A percentile compares a stretch with the other conserved stretches of the same genome.
Evolutionary conservation across 2,888 invertebrate genomes (phyloP).

Genomic region (Actias luna): DNA sequence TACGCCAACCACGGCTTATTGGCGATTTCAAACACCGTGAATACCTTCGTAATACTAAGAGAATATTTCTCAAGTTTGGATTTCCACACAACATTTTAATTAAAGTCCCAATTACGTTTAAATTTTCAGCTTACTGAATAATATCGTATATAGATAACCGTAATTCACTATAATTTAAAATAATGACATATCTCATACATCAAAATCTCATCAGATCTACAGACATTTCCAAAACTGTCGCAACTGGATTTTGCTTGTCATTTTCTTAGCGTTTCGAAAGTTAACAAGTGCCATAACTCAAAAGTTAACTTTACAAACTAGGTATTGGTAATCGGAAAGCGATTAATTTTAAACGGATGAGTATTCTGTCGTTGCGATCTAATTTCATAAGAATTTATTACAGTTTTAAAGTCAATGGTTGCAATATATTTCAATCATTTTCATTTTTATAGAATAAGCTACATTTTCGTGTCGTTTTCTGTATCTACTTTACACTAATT

Average conservation of each 20-base stretch:
- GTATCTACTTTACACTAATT: too few species aligned
- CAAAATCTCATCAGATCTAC: conserved; percentile 10
- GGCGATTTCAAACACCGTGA: background rate
- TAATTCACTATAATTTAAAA: background rate
- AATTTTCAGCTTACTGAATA: background rate
- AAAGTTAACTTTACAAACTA: conserved; percentile 53
- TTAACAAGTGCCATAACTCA: conserved; percentile 54
- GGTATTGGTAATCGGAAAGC: conserved; percentile 56
- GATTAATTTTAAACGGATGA: conserved; percentile 61
- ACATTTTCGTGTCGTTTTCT: too few species aligned
- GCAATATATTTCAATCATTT: background rate
- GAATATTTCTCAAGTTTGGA: background rate
- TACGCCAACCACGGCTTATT: background rate
- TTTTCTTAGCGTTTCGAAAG: conserved; percentile 14
- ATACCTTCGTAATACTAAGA: background rate
- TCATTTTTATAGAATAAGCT: background rate
- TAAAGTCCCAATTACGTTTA: background rate
- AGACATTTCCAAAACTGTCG: conserved; percentile 4
- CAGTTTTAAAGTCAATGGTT: conserved; percentile 43
- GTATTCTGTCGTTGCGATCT: conserved; percentile 61
- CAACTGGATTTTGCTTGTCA: conserved; percentile 15
- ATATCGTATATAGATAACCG: background rate
- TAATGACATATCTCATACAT: conserved; percentile 6
- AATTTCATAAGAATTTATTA: conserved; percentile 60
- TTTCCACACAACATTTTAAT: background rate